A percentile compares a stretch with the other conserved stretches of the same genome.
Conservation (phyloP, 2,113 vertebrate genomes). For the Shinisaurus crocodilurus region DNA sequence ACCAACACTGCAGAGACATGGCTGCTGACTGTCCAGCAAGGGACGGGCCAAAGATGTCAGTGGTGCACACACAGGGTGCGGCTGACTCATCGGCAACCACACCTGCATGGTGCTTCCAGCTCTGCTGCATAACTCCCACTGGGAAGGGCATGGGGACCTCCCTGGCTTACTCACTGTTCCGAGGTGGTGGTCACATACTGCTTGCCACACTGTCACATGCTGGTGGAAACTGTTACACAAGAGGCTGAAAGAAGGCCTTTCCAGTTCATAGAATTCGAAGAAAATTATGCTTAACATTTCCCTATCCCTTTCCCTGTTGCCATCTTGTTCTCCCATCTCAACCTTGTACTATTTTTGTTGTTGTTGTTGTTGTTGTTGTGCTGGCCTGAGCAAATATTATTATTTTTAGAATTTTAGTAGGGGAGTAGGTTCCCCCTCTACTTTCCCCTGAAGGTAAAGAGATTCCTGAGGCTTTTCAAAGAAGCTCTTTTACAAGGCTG, state of each 20-base stretch:
- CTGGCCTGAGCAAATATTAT: no score
- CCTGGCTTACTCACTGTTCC: background rate
- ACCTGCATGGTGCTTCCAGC: background rate
- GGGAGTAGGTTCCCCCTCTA: background rate
- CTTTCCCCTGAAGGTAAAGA: constrained; percentile 10
- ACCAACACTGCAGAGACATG: background rate
- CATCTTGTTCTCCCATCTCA: no score
- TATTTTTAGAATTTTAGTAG: no score
- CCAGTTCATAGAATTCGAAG: background rate
- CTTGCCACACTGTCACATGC: background rate
- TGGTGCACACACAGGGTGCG: background rate
- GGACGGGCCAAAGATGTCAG: background rate
- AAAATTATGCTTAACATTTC: background rate
- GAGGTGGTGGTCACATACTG: background rate
- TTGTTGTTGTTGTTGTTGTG: no score
- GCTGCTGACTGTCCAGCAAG: background rate
- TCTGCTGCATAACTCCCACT: no score
- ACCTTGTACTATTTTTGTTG: background rate
- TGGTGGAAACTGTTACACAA: background rate
- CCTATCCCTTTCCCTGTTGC: background rate
- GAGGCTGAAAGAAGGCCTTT: background rate
- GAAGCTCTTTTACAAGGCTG: constrained; percentile 37
- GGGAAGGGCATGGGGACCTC: no score
- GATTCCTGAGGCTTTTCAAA: constrained; percentile 38
- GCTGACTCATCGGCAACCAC: background rate